Evolutionary conservation across 2,113 vertebrate species (phyloP).

Genomic region (Montifringilla adamsi): DNA sequence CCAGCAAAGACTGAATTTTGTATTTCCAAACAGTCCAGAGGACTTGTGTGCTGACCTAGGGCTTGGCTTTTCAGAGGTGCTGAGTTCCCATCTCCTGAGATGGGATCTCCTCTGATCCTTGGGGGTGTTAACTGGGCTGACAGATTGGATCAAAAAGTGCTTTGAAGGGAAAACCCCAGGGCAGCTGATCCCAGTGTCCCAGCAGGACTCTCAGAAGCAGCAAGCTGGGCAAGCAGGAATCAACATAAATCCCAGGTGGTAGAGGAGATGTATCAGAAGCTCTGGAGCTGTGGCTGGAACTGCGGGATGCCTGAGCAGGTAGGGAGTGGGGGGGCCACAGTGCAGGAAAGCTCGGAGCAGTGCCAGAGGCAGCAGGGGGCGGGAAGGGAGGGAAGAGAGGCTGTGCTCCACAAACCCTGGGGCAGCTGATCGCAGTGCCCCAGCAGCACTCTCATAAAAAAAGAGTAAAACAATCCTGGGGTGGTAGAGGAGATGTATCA

Average conservation of each 20-base stretch:
- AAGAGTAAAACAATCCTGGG: neutral
- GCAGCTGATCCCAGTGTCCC: too few relatives aligned
- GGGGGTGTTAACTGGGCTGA: neutral
- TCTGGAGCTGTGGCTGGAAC: neutral
- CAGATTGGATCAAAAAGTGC: neutral
- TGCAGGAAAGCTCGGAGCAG: neutral
- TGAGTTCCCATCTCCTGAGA: neutral
- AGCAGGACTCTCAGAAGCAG: neutral
- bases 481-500: neutral
- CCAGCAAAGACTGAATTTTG: neutral
- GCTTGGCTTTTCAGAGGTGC: neutral
- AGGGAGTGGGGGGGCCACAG: accelerated
- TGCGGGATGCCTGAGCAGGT: accelerated
- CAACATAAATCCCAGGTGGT: neutral
- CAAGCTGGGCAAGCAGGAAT: neutral
- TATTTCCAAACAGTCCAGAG: neutral
- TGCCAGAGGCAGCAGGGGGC: accelerated
- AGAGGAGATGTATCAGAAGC: too few relatives aligned
- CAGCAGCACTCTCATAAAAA: neutral
- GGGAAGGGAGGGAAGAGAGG: neutral
- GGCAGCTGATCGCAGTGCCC: neutral
- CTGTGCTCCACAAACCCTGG: neutral
- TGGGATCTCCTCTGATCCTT: neutral
- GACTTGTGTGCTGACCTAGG: neutral
- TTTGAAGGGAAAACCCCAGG: neutral